Evolutionary conservation across 2,113 vertebrate genomes (phyloP), one percentile per base, ranked within the genome.

Genomic region (Neotoma lepida): DNA sequence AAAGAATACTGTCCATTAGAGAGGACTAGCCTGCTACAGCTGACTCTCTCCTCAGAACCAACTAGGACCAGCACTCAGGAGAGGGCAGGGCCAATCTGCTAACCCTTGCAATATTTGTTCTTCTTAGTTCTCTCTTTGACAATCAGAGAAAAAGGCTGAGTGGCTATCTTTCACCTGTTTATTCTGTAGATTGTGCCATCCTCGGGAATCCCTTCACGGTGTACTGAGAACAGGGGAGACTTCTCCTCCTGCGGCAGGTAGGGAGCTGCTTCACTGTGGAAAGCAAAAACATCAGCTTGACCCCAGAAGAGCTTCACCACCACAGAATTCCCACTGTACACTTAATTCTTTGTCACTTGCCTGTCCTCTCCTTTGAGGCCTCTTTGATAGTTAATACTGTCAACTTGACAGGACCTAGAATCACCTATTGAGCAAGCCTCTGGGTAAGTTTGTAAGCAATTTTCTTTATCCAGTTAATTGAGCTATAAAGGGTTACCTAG

Each of bases 221-320:
- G 98, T 70, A 99, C 97, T 73, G 96, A 99, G 97, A 99, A 99
- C 30, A 98, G 97, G 3, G 98, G 98, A 0, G 99, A 99, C 85
- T 96, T 97, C 94, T 97, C 96, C 82, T 99, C 99, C n/a, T 98
- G 97, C 0, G 99, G 99, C 74, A 99, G 98, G 97, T 99, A 99
- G 0, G 93, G 97, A 68, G 99, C 98, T 30, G 98, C 96, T 92
- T 99, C 99, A 1, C 99, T 99, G 91, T 68, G 54, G 70, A 80
- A 81, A 64, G 89, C n/a, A 95, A 71, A 90, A 54, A 15, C 17
- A 92, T 54, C 2, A 86, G 51, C 17, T 7, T 90, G 56, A 63
- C 26, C 70, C 46, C 46, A 49, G 33, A 63, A 64, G 41, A 41
- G 35, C 24, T 74, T 86, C 24, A 35, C 41, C n/a, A 68, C 58